Evolutionary conservation across 2,797 vertebrate genomes (phyloP), one percentile per base, ranked within the genome.

Genomic region (Syngnathus rostellatus): DNA sequence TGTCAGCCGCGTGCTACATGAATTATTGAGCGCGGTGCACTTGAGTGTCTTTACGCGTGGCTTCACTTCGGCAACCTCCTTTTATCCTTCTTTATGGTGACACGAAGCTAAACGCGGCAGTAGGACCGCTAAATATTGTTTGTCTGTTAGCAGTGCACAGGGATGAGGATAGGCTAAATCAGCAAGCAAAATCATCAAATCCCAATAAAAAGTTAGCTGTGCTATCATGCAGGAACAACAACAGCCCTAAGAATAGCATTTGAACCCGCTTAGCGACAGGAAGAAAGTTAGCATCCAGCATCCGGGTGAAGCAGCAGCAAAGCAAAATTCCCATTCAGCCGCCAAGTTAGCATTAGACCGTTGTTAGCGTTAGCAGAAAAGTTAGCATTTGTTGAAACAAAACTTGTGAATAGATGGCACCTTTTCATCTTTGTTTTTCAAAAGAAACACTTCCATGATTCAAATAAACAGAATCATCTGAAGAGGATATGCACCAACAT

Each of bases 1-100:
- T 68, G 51, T 68, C 62, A 68, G 63, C 73, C 8, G 6, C n/a
- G 73, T 37, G 31, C 48, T 64, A 12, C 21, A 70, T 87, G 72
- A 87, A 87, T 87, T 72, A 87, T 87, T 86, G 76, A 87, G 74
- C 62, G 63, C 0, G 19, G 72, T 71, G 81, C 79, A 74, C 73
- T 82, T 17, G 53, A 77, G 66, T 71, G 73, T 76, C 82, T 80
- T 82, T 72, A 83, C 83, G 74, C 82, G 77, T 79, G 68, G 72
- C 64, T 73, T 73, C 67, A 73, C 71, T 79, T 76, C 3, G 14
- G 62, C 21, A 23, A 23, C 31, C 45, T 50, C 37, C 9, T 61
- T 61, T 61, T 61, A 21, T 41, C 5, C 39, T 57, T 57, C 17
- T 21, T 21, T n/a, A 41, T n/a, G 10, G n/a, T 41, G 39, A 12